Evolutionary conservation across 2,888 invertebrate species (phyloP).

Genomic region (Mamestra brassicae): DNA sequence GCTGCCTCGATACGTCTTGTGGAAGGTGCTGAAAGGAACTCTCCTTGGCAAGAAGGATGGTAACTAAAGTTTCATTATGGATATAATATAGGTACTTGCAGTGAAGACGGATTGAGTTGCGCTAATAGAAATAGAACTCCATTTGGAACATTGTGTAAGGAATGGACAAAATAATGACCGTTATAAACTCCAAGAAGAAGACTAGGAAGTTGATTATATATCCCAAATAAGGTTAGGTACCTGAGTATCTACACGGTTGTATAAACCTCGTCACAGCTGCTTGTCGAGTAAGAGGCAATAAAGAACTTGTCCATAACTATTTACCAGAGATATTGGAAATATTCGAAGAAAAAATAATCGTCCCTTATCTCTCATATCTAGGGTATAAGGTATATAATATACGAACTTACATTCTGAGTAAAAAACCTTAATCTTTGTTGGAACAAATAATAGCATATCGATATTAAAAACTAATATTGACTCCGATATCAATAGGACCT

Average conservation of each 20-base stretch:
- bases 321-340: conserved; percentile 58
- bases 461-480: conserved; percentile 68
- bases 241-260: neutral
- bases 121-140: conserved; percentile 4
- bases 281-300: conserved; percentile 41
- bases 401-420: conserved; percentile 31
- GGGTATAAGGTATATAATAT: conserved; percentile 41
- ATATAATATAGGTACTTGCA: conserved; percentile 1
- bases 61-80: conserved; percentile 7
- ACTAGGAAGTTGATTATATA: neutral
- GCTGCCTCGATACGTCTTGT: conserved; percentile 34
- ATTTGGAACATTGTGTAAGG: conserved; percentile 5
- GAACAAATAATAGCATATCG: conserved; percentile 58
- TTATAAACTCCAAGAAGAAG: neutral
- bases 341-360: conserved; percentile 36
- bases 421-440: conserved; percentile 59
- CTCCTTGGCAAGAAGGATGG: conserved; percentile 1
- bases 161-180: neutral
- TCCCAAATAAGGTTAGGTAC: neutral
- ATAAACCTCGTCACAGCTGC: conserved; percentile 20
- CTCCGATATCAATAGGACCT: conserved; percentile 54
- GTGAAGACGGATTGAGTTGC: conserved; percentile 11
- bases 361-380: conserved; percentile 45
- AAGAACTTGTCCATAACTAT: conserved; percentile 43
- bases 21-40: conserved; percentile 25